Percentiles rank a stretch among this genome's conserved stretches.
Conservation (phyloP, 2,888 invertebrate genomes). For the Petrolisthes manimaculis region DNA sequence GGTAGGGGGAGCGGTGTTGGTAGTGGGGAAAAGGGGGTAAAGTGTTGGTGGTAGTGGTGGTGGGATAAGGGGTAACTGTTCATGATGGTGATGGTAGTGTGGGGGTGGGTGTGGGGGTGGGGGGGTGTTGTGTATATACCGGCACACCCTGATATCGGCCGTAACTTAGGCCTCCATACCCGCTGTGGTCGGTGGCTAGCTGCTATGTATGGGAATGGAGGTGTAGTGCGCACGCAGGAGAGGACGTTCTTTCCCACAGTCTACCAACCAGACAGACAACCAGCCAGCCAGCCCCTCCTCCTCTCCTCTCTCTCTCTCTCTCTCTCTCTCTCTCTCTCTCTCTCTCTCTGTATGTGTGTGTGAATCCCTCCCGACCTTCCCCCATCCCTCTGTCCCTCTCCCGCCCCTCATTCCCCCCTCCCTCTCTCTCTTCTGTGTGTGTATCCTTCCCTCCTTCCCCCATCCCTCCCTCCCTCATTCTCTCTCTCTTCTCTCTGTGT, state of each 20-base stretch:
- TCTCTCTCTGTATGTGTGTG: conserved; percentile 17
- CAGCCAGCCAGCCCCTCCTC: background rate
- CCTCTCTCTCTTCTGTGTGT: background rate
- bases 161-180: background rate
- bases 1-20: too few relatives aligned
- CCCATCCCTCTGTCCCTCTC: background rate
- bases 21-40: too few relatives aligned
- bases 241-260: background rate
- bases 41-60: too few relatives aligned
- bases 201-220: background rate
- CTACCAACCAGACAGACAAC: background rate
- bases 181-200: background rate
- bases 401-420: background rate
- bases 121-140: background rate
- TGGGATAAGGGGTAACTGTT: too few relatives aligned
- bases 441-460: background rate
- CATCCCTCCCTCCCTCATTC: background rate
- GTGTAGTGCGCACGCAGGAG: background rate
- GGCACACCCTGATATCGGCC: background rate
- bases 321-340: conserved; percentile 18
- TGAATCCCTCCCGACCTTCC: background rate
- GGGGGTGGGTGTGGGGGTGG: background rate
- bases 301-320: background rate
- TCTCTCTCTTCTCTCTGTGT: background rate
- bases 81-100: background rate